Conservation (phyloP, 2,888 invertebrate genomes). For the Elaeidobius kamerunicus region DNA sequence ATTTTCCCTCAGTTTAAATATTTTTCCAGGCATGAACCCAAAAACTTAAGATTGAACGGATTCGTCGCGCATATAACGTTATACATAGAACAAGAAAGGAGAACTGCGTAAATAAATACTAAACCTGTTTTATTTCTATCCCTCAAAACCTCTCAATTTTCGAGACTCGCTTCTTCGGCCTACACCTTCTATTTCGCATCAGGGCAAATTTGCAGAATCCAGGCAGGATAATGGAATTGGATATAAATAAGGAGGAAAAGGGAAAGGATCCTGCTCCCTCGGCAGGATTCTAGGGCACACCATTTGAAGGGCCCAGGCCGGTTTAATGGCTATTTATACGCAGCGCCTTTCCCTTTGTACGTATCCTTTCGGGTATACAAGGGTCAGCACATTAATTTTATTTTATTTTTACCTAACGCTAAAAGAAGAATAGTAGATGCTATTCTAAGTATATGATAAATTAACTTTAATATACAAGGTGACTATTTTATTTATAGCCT, state of each 20-base stretch:
- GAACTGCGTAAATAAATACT: no score
- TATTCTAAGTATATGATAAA: no score
- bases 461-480: no score
- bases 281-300: slow-evolving; percentile 8
- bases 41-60: no score
- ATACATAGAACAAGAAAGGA: no score
- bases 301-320: slow-evolving; percentile 14
- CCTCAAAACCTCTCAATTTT: slow-evolving; percentile 12
- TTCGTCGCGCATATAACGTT: no score
- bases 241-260: slow-evolving; percentile 24
- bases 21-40: no score
- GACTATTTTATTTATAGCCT: no score
- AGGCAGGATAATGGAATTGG: slow-evolving; percentile 22
- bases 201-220: slow-evolving; percentile 18
- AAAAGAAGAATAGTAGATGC: no score
- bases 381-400: slow-evolving; percentile 7
- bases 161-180: slow-evolving; percentile 7
- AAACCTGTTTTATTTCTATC: slow-evolving; percentile 1
- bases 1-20: no score
- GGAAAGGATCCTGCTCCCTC: slow-evolving; percentile 19
- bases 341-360: slow-evolving; percentile 11
- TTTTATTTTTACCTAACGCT: slow-evolving; percentile 3
- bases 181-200: slow-evolving; percentile 12
- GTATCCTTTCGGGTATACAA: slow-evolving; percentile 11
- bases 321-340: slow-evolving; percentile 22